Base-by-base conservation (phyloP, 1,140 invertebrate genomes). In the Drosophila bocki region DNA sequence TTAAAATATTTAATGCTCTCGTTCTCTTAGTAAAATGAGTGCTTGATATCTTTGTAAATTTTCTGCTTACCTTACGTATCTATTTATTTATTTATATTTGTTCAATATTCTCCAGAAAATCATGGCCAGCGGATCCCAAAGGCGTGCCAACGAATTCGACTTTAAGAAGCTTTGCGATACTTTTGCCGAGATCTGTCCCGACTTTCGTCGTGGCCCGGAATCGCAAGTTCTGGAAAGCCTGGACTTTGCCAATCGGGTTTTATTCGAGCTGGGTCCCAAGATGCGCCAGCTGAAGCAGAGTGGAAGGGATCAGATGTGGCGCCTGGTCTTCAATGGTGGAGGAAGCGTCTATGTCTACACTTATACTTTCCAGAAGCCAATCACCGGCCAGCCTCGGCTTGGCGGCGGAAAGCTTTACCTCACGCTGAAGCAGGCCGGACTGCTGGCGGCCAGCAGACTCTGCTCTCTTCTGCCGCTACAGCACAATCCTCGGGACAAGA, bases 351-450 rank as follows among this genome's bases (percentile, higher is more conserved):
- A 68, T 26, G 39, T 88, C 3, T 78, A 83, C n/a, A 77, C 67
- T 1, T 77, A 87, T 39, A 64, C 67, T 13, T 87, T 87, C 41
- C 54, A 50, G 22, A 54, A 37, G 9, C 80, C 64, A 12, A 63
- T 83, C 33, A 80, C 65, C 33, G 64, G 71, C 17, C 81, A 78
- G 47, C 84, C 84, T 1, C 68, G 53, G 1, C 9, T 87, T 1
- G 45, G 42, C 4, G 68, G 79, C 3, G 54, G 72, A 1, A 82
- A 80, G 33, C 63, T 87, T 0, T 87, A 82, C 50, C n/a, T 87
- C 3, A 87, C 79, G 0, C 29, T 87, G 3, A 82, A 87, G 32
- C 83, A 82, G 54, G 83, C 83, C 3, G 76, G 83, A 11, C 58
- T 87, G 2, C 50, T 87, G 44, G 83, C 83, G 0, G 76, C 32